Percentiles rank a stretch among this genome's conserved stretches.
phyloP scores from a whole-genome alignment of 2,113 vertebrate genomes.

The Apodemus sylvaticus region DNA sequence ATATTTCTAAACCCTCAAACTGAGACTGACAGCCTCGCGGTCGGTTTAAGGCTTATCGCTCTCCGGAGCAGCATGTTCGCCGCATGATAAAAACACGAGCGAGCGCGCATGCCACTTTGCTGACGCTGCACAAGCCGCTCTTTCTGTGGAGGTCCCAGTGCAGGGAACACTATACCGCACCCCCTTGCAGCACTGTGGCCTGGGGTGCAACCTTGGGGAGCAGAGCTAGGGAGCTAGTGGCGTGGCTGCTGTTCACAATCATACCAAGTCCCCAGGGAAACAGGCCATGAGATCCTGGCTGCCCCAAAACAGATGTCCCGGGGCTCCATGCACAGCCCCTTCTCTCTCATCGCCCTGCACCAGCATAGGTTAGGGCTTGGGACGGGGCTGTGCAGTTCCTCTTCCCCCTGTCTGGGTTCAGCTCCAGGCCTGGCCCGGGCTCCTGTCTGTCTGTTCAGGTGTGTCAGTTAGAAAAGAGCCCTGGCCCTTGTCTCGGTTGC shows the following conservation, averaged over 20 bases:
- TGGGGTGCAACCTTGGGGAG: neutral
- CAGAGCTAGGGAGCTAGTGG: too few relatives aligned
- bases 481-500: too few relatives aligned
- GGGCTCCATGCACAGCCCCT: neutral
- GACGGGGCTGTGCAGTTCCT: neutral
- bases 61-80: constrained; percentile 73
- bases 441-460: neutral
- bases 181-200: neutral
- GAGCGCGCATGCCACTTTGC: constrained; percentile 14
- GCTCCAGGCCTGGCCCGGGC: accelerated
- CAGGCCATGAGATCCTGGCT: neutral
- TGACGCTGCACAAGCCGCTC: constrained; percentile 73
- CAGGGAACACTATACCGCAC: neutral
- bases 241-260: neutral
- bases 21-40: constrained; percentile 84
- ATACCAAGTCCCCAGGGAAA: neutral
- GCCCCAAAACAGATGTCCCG: neutral
- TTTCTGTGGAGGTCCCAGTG: neutral
- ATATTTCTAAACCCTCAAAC: constrained; percentile 92
- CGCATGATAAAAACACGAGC: constrained; percentile 79
- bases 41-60: constrained; percentile 84
- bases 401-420: neutral
- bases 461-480: neutral
- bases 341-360: neutral
- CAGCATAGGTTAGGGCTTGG: neutral